Evolutionary conservation across 1,140 invertebrate species (phyloP).

Genomic region (Neoseiulus cucumeris): DNA sequence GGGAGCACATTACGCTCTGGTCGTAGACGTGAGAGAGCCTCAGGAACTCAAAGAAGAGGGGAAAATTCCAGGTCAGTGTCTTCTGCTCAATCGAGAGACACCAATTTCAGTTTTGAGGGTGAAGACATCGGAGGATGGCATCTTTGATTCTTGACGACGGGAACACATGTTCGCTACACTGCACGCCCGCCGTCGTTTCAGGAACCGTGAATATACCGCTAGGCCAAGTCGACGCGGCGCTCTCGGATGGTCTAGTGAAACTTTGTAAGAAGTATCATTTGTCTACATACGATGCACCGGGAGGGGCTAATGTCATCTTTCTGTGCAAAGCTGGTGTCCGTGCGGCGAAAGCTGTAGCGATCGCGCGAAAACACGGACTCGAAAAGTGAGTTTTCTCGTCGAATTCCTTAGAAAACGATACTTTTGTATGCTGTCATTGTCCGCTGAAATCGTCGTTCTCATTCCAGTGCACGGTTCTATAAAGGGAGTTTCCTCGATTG

Average conservation of each 20-base stretch:
- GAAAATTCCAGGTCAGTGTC: not conserved
- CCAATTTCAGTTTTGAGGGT: no score
- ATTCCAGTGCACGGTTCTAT: not conserved
- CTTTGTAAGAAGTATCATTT: not conserved
- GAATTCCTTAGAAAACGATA: no score
- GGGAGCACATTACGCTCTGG: not conserved
- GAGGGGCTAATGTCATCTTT: not conserved
- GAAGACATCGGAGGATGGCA: no score
- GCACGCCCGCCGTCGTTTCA: no score
- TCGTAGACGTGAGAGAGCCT: not conserved
- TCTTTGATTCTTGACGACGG: no score
- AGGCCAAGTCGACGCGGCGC: not conserved
- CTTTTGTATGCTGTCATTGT: no score
- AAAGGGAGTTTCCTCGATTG: slow-evolving; percentile 4
- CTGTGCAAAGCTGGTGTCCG: slow-evolving; percentile 4
- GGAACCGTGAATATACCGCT: not conserved
- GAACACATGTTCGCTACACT: no score
- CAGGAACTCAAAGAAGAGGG: not conserved
- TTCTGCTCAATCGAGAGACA: no score
- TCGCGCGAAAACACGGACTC: not conserved
- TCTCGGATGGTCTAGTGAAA: not conserved
- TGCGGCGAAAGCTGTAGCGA: not conserved
- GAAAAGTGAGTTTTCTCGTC: not conserved
- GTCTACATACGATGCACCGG: not conserved
- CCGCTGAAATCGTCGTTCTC: not conserved